These are phyloP conservation scores for Mustela lutreola DNA, from an alignment of 2,113 vertebrate species.

Conservation along the genomic window DNA sequence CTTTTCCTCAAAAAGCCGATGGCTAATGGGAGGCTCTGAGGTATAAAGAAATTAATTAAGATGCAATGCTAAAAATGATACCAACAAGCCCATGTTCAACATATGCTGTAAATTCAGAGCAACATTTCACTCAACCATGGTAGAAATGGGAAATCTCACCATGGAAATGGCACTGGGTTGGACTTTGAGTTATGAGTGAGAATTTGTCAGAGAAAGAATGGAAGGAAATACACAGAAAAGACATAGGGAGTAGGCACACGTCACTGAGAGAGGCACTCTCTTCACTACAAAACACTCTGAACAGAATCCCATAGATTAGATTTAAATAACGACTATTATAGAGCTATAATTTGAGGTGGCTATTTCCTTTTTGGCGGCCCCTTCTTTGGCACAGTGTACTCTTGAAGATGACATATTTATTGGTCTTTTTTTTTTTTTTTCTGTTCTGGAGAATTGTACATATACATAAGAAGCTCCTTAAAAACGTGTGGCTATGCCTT, in stretches of 20 bases:
- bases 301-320: not conserved
- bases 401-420: not conserved
- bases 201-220: not conserved
- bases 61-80: not conserved
- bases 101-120: not conserved
- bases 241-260: not conserved
- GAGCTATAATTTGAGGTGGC: not conserved
- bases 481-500: not conserved
- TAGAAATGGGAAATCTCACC: not conserved
- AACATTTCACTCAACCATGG: not conserved
- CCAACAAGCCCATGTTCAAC: not conserved
- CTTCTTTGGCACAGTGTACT: not conserved
- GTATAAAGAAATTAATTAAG: not conserved
- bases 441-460: not conserved
- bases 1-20: not conserved
- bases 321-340: not conserved
- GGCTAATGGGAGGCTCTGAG: not conserved
- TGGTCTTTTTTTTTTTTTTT: not conserved
- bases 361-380: not conserved
- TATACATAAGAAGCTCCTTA: not conserved
- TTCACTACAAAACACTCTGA: not conserved
- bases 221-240: not conserved
- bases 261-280: not conserved
- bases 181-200: not conserved
- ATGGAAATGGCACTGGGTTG: not conserved